phyloP scores from a whole-genome alignment of 2,113 vertebrate species.

The Picathartes gymnocephalus region DNA sequence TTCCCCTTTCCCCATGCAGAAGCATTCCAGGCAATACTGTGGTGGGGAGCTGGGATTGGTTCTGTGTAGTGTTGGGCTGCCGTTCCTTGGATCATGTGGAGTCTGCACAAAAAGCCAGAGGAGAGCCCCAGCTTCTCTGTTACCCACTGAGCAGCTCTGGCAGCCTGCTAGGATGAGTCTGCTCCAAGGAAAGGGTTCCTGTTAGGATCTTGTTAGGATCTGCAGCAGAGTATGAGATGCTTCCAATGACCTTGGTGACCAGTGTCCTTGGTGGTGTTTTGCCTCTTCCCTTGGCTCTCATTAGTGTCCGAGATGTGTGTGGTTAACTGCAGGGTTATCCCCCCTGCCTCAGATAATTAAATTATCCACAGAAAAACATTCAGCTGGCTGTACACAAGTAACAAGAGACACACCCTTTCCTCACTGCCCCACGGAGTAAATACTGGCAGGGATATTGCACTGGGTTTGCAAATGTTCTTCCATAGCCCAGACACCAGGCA shows the following conservation, averaged over 20 bases:
- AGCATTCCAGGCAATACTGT: background rate
- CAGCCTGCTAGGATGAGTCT: background rate
- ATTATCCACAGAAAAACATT: background rate
- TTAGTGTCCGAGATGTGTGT: background rate
- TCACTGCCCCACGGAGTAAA: background rate
- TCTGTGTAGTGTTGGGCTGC: background rate
- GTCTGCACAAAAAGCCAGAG: background rate
- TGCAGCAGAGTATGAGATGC: background rate
- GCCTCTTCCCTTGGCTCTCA: background rate
- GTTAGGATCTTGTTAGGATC: background rate
- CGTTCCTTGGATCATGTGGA: background rate
- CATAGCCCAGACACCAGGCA: background rate
- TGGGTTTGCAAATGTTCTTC: background rate
- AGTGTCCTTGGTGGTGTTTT: background rate
- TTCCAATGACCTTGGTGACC: background rate
- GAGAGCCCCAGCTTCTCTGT: background rate
- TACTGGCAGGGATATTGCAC: background rate
- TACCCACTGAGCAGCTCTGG: background rate
- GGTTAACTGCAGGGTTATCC: background rate
- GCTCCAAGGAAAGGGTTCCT: background rate
- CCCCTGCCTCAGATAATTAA: background rate
- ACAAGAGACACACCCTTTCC: background rate
- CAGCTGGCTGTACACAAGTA: background rate
- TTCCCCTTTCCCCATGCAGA: background rate
- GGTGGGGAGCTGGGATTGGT: background rate